Evolutionary conservation across 23 tunicate species (phyloP).

Genomic region (Styela clava): DNA sequence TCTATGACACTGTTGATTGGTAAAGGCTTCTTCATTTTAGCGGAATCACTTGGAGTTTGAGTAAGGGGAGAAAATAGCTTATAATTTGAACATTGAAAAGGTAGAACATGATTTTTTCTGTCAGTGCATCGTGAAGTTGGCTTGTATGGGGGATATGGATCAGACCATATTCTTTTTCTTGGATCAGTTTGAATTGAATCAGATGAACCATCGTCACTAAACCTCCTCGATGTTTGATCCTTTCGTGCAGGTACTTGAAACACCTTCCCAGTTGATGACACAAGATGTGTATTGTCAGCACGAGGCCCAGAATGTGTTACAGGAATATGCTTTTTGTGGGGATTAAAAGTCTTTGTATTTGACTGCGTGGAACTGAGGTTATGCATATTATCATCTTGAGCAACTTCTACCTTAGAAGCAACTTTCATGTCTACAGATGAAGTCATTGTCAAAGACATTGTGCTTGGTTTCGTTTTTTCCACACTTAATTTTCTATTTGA

Average conservation of each 20-base stretch:
- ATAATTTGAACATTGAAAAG: neutral
- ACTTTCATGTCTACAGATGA: neutral
- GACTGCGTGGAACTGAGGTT: neutral
- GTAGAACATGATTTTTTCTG: neutral
- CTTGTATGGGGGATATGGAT: neutral
- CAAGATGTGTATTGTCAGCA: neutral
- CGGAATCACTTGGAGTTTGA: neutral
- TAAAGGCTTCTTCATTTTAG: neutral
- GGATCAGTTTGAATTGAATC: neutral
- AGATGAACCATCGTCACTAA: neutral
- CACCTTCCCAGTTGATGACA: neutral
- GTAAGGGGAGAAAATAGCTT: neutral
- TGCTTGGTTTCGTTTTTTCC: neutral
- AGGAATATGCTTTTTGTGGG: neutral
- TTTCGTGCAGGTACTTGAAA: neutral
- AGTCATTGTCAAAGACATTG: neutral
- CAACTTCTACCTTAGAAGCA: neutral
- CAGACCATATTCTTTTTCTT: slow-evolving; percentile 6
- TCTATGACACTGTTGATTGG: neutral
- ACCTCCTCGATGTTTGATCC: neutral
- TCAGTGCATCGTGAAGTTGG: neutral
- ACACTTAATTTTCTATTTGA: neutral
- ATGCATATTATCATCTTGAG: neutral
- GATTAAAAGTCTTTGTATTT: neutral
- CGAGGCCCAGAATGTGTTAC: neutral